Evolutionary conservation across 2,888 invertebrate genomes (phyloP).

Genomic region (Ornithoptera priamus): DNA sequence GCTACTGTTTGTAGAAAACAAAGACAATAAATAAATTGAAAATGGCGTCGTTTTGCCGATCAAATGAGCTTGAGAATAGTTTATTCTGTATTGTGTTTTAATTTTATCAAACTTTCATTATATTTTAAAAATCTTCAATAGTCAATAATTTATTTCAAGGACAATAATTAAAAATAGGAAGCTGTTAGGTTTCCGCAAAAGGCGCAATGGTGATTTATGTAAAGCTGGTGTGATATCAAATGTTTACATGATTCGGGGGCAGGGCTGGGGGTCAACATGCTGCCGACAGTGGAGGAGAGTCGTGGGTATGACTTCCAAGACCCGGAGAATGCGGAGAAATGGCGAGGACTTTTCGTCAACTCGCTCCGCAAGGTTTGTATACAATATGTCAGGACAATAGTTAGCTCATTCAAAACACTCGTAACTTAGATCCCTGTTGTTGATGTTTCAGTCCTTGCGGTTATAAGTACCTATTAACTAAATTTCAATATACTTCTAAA

Average conservation of each 20-base stretch:
- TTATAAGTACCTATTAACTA: no score
- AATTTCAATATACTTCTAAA: no score
- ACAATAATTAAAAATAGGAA: constrained; percentile 35
- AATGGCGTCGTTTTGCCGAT: constrained; percentile 78
- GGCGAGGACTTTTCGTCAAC: constrained; percentile 94
- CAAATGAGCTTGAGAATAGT: constrained; percentile 63
- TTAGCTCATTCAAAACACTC: constrained; percentile 35
- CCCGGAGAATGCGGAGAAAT: constrained; percentile 93
- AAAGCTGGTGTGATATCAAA: constrained; percentile 53
- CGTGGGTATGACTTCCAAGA: constrained; percentile 90
- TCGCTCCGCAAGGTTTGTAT: constrained; percentile 90
- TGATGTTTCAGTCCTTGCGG: no score
- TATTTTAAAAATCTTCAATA: constrained; percentile 11
- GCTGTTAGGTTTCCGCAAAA: constrained; percentile 49
- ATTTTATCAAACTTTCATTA: constrained; percentile 28
- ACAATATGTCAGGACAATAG: constrained; percentile 38
- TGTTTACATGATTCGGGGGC: constrained; percentile 74
- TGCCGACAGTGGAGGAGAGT: constrained; percentile 77
- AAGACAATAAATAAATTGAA: constrained; percentile 59
- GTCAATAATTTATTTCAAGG: constrained; percentile 4
- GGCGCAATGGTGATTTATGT: constrained; percentile 54
- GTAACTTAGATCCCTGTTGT: not conserved
- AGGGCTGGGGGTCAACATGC: constrained; percentile 66
- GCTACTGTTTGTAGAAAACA: constrained; percentile 36
- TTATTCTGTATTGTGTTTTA: constrained; percentile 40